Evolutionary conservation across 2,797 vertebrate species (phyloP).

Genomic region (Urophycis tenuis): DNA sequence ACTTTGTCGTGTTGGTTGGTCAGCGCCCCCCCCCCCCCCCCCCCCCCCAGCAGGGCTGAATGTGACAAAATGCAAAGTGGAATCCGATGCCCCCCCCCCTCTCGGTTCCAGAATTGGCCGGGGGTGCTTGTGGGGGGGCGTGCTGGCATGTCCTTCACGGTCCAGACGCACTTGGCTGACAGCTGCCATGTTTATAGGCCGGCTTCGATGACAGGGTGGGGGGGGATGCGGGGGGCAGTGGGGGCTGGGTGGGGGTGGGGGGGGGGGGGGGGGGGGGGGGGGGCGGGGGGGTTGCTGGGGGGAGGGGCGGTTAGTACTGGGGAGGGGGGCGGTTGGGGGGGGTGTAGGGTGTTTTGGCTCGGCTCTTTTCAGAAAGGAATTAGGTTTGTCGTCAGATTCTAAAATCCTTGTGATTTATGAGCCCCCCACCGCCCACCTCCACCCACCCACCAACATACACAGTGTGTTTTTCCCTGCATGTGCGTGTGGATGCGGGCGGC

Average conservation of each 20-base stretch:
- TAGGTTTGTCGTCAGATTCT: constrained; percentile 87
- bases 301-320: constrained; percentile 64
- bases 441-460: constrained; percentile 53
- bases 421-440: constrained; percentile 57
- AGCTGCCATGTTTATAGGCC: constrained; percentile 90
- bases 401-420: constrained; percentile 85
- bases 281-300: constrained; percentile 52
- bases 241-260: constrained; percentile 66
- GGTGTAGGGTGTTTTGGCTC: constrained; percentile 61
- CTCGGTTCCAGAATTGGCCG: constrained; percentile 76
- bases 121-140: constrained; percentile 77
- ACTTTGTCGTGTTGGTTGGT: constrained; percentile 53
- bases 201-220: constrained; percentile 82
- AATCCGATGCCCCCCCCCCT: constrained; percentile 68
- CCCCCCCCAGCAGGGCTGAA: constrained; percentile 55
- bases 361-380: constrained; percentile 81
- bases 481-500: not conserved
- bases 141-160: constrained; percentile 79
- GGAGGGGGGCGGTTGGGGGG: constrained; percentile 72
- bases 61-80: constrained; percentile 85
- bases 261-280: constrained; percentile 69
- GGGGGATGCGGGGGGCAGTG: constrained; percentile 59
- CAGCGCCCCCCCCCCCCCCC: constrained; percentile 2
- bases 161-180: constrained; percentile 74
- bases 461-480: constrained; percentile 36